Conservation (phyloP, 2,113 vertebrate species). For the Hiodon tergisus region DNA sequence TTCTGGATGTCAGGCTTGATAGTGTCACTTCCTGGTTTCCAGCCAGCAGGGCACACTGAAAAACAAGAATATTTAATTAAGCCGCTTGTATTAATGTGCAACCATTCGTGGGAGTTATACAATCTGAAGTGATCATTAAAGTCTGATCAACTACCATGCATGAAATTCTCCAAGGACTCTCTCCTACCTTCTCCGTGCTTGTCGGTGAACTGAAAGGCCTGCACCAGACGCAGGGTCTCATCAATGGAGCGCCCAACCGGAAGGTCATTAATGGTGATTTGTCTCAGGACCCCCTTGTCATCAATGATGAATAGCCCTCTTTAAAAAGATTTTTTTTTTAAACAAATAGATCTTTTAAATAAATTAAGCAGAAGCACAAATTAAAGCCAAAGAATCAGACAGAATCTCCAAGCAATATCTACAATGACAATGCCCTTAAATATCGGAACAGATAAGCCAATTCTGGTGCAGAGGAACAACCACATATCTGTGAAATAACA, state of each 20-base stretch:
- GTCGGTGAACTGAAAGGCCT: conserved; percentile 97
- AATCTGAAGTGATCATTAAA: background rate
- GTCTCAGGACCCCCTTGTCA: conserved; percentile 84
- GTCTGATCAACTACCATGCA: background rate
- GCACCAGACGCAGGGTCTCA: conserved; percentile 86
- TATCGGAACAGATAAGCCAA: no score
- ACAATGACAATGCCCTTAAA: no score
- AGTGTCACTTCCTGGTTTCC: conserved; percentile 95
- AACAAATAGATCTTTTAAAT: background rate
- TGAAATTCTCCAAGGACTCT: background rate
- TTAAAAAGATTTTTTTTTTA: background rate
- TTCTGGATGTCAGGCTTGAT: conserved; percentile 93
- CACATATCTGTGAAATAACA: no score
- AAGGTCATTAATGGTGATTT: conserved; percentile 98
- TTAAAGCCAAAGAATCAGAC: background rate
- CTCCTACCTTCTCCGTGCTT: conserved; percentile 92
- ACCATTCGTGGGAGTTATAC: background rate
- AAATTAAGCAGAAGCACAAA: background rate
- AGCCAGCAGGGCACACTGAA: conserved; percentile 96
- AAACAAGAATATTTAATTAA: conserved; percentile 35
- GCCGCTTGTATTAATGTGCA: conserved; percentile 11
- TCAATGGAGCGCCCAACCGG: conserved; percentile 95
- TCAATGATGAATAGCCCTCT: conserved; percentile 97
- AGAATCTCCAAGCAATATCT: no score
- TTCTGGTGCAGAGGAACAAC: no score